Evolutionary conservation across 2,888 invertebrate genomes (phyloP), one percentile per base, ranked within the genome.

Genomic region (Phasia obesa): DNA sequence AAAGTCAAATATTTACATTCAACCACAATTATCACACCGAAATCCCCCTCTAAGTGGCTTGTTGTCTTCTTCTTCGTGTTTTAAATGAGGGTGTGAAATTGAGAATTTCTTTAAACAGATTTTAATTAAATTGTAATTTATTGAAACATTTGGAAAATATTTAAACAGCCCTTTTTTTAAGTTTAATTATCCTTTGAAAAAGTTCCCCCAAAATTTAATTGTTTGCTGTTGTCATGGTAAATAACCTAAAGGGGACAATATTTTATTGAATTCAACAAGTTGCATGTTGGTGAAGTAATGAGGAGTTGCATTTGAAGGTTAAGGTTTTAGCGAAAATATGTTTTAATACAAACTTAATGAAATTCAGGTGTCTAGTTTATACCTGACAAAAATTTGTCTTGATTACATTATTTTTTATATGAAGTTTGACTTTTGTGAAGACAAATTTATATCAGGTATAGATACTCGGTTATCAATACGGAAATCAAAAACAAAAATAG

Each of bases 51-150:
- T 23, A 4, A 13, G 15, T 15, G 27, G 5, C 4, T 53, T 47
- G n/a, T 11, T 27, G 53, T 19, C 19, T 13, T 25, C 6, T 17
- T 38, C 25, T 42, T 3, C 19, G 15, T 35, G 55, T 31, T 6
- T 3, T 15, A 42, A 69, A 57, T 35, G 77, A 47, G 70, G 70
- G 62, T 71, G 78, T 57, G 38, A 53, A 71, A 35, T n/a, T 57
- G 38, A 49, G 62, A 64, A 60, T 53, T 62, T 62, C 59, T 35
- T 62, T 74, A 70, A 82, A 73, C 69, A 25, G 55, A 57, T 67
- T 83, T 79, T 79, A 79, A 83, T 83, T 83, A 83, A 83, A 75
- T 83, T 83, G 60, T 62, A 65, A 74, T 44, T 82, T 62, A 62
- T 71, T 49, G 60, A 83, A 79, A 75, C 75, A 75, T 75, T 79